Evolutionary conservation across 2,797 vertebrate genomes (phyloP).

Genomic region (Acipenser ruthenus): DNA sequence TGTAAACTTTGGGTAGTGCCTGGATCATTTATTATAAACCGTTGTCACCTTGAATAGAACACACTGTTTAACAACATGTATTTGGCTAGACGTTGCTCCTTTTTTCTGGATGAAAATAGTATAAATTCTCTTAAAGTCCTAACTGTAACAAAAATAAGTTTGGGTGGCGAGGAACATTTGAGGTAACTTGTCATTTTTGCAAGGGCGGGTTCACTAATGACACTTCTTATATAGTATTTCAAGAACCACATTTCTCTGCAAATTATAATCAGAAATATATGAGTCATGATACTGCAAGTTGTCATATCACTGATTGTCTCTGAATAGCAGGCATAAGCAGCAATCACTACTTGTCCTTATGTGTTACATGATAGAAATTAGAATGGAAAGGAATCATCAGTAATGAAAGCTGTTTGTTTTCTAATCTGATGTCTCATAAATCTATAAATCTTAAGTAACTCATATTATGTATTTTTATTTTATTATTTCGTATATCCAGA

Average conservation of each 20-base stretch:
- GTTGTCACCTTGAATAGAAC: slow-evolving; percentile 74
- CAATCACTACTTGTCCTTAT: no score
- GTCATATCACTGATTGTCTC: no score
- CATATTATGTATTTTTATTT: no score
- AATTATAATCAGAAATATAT: not conserved
- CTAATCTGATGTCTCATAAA: no score
- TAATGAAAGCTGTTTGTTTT: no score
- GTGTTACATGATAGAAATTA: no score
- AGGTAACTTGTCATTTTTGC: slow-evolving; percentile 36
- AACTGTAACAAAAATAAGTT: slow-evolving; percentile 26
- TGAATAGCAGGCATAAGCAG: no score
- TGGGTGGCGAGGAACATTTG: slow-evolving; percentile 39
- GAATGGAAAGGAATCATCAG: no score
- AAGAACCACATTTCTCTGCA: not conserved
- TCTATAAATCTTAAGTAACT: no score
- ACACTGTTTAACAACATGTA: slow-evolving; percentile 58
- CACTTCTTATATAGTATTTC: slow-evolving; percentile 17
- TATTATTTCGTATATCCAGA: no score
- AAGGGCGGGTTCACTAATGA: slow-evolving; percentile 46
- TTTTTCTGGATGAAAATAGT: slow-evolving; percentile 21
- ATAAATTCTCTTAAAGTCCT: slow-evolving; percentile 36
- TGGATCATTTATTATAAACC: slow-evolving; percentile 73
- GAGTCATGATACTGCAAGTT: no score
- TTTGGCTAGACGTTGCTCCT: slow-evolving; percentile 55
- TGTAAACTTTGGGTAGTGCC: slow-evolving; percentile 68